phyloP scores from a whole-genome alignment of 1,140 invertebrate genomes.

The Bathynomus jamesi region DNA sequence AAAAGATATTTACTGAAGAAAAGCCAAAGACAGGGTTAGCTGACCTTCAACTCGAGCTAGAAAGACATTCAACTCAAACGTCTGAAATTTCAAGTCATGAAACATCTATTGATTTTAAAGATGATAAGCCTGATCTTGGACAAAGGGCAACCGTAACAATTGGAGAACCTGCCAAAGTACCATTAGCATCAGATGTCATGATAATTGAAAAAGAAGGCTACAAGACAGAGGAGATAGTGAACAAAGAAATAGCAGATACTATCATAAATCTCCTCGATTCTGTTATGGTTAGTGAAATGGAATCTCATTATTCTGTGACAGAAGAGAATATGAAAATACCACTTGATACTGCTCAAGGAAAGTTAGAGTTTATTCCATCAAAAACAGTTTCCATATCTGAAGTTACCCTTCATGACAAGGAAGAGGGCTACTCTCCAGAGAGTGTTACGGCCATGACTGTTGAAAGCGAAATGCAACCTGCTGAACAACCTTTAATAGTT shows the following conservation, averaged over 20 bases:
- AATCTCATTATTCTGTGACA: conserved; percentile 16
- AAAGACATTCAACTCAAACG: too few relatives aligned
- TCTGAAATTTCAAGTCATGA: too few relatives aligned
- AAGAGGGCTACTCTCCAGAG: background rate
- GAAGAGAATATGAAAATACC: conserved; percentile 10
- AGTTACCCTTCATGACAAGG: too few relatives aligned
- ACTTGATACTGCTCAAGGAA: conserved; percentile 23
- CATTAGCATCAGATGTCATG: conserved; percentile 19
- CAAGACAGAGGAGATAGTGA: conserved; percentile 40
- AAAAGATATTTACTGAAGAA: too few relatives aligned
- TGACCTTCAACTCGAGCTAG: too few relatives aligned
- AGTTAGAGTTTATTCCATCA: conserved; percentile 19
- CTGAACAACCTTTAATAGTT: background rate
- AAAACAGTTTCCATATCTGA: conserved; percentile 39
- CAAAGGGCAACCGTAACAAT: too few relatives aligned
- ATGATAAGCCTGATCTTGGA: too few relatives aligned
- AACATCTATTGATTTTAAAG: too few relatives aligned
- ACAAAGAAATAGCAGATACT: conserved; percentile 44
- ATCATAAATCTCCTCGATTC: conserved; percentile 55
- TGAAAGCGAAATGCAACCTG: background rate
- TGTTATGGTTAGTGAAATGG: conserved; percentile 46
- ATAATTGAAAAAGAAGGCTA: conserved; percentile 23
- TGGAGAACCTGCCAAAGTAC: too few relatives aligned
- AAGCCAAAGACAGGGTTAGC: too few relatives aligned
- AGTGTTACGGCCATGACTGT: background rate